phyloP scores from a whole-genome alignment of 2,113 vertebrate genomes.

The Pristiophorus japonicus region DNA sequence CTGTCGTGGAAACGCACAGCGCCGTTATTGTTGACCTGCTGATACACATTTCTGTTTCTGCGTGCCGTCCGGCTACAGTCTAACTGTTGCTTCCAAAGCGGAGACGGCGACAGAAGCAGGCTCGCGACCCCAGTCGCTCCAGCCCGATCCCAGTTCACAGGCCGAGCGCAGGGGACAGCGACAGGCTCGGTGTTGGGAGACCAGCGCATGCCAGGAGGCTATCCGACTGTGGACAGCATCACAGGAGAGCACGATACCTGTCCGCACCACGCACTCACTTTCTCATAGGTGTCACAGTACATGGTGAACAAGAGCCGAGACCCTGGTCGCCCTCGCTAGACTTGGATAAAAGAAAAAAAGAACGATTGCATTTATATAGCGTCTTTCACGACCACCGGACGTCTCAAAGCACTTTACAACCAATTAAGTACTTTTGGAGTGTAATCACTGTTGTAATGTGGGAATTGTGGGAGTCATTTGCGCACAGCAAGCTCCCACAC shows the following conservation, averaged over 20 bases:
- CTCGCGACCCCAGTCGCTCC: not conserved
- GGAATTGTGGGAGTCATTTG: too few species aligned
- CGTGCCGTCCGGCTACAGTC: not conserved
- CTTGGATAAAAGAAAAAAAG: too few species aligned
- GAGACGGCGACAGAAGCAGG: not conserved
- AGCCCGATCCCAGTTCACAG: not conserved
- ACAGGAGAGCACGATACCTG: not conserved
- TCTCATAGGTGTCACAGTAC: too few species aligned
- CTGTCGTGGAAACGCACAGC: not conserved
- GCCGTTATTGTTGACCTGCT: not conserved
- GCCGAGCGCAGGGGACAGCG: not conserved
- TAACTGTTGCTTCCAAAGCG: not conserved
- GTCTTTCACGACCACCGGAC: too few species aligned
- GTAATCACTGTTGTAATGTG: too few species aligned
- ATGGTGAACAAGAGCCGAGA: not conserved
- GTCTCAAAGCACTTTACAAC: too few species aligned
- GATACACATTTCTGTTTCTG: not conserved
- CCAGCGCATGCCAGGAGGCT: not conserved
- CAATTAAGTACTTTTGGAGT: too few species aligned
- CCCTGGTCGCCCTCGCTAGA: not conserved
- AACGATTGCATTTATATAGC: too few species aligned
- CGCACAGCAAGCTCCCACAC: too few species aligned
- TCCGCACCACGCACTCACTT: not conserved
- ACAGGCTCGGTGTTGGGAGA: not conserved
- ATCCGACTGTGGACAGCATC: not conserved